Evolutionary conservation across 1,140 invertebrate genomes (phyloP).

Genomic region (Drosophila pachea): DNA sequence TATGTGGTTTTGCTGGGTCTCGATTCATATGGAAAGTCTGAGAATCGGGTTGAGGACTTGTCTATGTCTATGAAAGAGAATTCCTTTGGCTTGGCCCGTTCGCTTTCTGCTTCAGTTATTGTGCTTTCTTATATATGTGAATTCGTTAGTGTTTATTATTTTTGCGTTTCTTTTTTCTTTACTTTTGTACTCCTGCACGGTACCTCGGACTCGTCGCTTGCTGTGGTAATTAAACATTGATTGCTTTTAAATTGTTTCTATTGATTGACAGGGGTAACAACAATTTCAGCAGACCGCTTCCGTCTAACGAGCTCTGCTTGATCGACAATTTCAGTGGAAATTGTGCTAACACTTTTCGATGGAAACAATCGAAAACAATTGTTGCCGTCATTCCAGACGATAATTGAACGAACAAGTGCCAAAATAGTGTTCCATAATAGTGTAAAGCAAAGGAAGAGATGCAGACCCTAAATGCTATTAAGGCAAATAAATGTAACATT

Average conservation of each 20-base stretch:
- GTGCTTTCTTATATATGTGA: conserved; percentile 30
- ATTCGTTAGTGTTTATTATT: conserved; percentile 38
- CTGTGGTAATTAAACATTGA: conserved; percentile 77
- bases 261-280: conserved; percentile 61
- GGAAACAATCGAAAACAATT: conserved; percentile 25
- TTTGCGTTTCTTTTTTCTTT: conserved; percentile 19
- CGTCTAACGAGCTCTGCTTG: conserved; percentile 28
- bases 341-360: conserved; percentile 26
- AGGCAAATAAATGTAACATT: no score
- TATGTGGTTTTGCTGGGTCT: conserved; percentile 55
- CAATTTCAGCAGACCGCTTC: conserved; percentile 9
- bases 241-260: conserved; percentile 74
- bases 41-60: not conserved
- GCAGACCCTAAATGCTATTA: no score
- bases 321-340: conserved; percentile 49
- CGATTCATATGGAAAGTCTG: conserved; percentile 60
- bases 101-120: conserved; percentile 36
- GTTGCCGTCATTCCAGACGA: conserved; percentile 19
- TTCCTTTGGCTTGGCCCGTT: conserved; percentile 25
- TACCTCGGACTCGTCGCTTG: conserved; percentile 54
- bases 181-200: conserved; percentile 32
- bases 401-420: conserved; percentile 27
- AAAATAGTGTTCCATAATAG: conserved; percentile 3
- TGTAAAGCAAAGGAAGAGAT: not conserved
- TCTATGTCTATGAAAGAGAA: conserved; percentile 31